A percentile compares a stretch with the other conserved stretches of the same genome.
Evolutionary conservation across 2,888 invertebrate genomes (phyloP).

Genomic region (Idaea dimidiata): DNA sequence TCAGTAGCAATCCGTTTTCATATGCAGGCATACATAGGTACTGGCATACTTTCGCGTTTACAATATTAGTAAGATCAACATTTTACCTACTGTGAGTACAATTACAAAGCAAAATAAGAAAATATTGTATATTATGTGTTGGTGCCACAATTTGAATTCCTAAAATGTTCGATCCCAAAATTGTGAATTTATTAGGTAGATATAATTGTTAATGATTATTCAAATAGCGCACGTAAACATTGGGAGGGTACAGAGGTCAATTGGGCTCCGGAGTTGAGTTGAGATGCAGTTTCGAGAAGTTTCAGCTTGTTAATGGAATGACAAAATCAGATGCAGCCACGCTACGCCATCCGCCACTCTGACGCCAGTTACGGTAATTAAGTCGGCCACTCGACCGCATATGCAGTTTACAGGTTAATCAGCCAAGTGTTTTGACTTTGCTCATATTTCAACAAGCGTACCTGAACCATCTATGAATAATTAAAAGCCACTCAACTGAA

Average conservation of each 20-base stretch:
- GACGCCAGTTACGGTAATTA: conserved; percentile 8
- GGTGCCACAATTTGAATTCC: no score
- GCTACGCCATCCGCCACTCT: conserved; percentile 2
- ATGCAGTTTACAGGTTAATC: background rate
- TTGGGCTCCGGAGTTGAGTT: background rate
- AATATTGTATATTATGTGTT: no score
- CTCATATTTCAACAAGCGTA: background rate
- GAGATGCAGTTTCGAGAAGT: conserved; percentile 2
- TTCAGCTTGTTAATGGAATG: conserved; percentile 8
- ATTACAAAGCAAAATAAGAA: no score
- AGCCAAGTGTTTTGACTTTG: background rate
- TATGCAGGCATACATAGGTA: no score
- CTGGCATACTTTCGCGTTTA: no score
- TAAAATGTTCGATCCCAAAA: conserved; percentile 2
- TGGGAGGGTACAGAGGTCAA: background rate
- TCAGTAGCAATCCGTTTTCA: no score
- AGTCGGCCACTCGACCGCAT: conserved; percentile 3
- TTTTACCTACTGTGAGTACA: no score
- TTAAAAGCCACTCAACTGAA: conserved; percentile 3
- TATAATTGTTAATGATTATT: background rate
- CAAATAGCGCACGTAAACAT: background rate
- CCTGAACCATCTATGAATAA: background rate
- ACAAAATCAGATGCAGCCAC: conserved; percentile 6
- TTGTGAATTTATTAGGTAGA: conserved; percentile 17
- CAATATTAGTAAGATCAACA: no score